Evolutionary conservation across 2,797 vertebrate genomes (phyloP).

Genomic region (Tragelaphus eurycerus): DNA sequence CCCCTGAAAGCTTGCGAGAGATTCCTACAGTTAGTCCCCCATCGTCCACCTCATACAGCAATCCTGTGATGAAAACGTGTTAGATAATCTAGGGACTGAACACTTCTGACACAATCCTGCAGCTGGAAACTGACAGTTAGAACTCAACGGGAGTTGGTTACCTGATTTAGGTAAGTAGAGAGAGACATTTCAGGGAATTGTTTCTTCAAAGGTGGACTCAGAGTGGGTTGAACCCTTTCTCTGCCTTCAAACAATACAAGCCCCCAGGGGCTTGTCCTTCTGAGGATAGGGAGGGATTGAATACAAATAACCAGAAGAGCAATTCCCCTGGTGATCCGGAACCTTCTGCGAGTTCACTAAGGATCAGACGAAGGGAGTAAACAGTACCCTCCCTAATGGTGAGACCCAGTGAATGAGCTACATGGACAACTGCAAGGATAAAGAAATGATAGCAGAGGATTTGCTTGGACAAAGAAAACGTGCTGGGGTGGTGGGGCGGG

Average conservation of each 20-base stretch:
- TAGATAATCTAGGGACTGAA: background rate
- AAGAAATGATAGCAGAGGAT: background rate
- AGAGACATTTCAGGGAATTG: background rate
- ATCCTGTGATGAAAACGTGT: background rate
- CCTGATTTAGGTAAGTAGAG: background rate
- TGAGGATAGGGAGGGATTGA: background rate
- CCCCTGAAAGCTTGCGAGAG: background rate
- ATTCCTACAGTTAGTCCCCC: background rate
- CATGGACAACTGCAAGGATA: background rate
- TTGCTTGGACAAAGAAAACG: conserved; percentile 9
- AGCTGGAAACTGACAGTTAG: background rate
- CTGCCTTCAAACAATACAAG: conserved; percentile 23
- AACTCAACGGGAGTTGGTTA: accelerated
- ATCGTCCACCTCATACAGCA: background rate
- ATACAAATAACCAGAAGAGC: conserved; percentile 38
- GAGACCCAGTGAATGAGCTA: background rate
- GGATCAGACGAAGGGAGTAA: conserved; percentile 32
- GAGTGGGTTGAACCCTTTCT: background rate
- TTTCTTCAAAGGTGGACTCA: conserved; percentile 7
- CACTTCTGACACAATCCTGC: background rate
- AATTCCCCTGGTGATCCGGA: conserved; percentile 4
- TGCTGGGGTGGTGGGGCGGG: background rate
- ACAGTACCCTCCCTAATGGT: background rate
- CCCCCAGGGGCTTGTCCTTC: background rate
- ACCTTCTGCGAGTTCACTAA: conserved; percentile 34